Conservation (phyloP, 2,888 invertebrate genomes). For the Xestoiulus laeticollis region DNA sequence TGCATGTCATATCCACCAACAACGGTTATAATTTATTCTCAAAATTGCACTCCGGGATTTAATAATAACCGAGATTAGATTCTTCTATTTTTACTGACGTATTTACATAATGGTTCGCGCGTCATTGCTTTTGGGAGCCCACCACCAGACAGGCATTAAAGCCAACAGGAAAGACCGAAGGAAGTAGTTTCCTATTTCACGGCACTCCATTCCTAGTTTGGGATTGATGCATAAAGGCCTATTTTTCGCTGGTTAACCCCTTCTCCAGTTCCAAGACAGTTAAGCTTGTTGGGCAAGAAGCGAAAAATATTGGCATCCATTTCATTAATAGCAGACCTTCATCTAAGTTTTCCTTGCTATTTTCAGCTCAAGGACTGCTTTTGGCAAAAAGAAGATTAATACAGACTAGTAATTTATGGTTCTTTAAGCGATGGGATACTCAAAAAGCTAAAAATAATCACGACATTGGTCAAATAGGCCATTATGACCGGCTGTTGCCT, state of each 20-base stretch:
- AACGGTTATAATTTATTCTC: background rate
- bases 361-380: slow-evolving; percentile 27
- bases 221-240: background rate
- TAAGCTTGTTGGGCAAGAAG: background rate
- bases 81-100: background rate
- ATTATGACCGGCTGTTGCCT: background rate
- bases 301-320: slow-evolving; percentile 30
- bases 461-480: background rate
- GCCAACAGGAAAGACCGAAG: slow-evolving; percentile 8
- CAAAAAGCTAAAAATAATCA: background rate
- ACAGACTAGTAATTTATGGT: background rate
- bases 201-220: background rate
- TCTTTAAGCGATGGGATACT: background rate
- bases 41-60: background rate
- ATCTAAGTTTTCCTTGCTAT: background rate
- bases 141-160: too few species aligned
- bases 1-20: background rate
- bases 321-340: slow-evolving; percentile 3
- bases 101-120: slow-evolving; percentile 18
- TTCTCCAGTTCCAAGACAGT: background rate
- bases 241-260: slow-evolving; percentile 8
- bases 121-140: background rate
- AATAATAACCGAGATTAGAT: background rate
- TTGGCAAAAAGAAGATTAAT: slow-evolving; percentile 15
- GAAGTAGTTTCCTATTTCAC: slow-evolving; percentile 7